Percentiles rank a stretch among this genome's conserved stretches.
Evolutionary conservation across 2,797 vertebrate genomes (phyloP).

Genomic region (Simalia tracyae): DNA sequence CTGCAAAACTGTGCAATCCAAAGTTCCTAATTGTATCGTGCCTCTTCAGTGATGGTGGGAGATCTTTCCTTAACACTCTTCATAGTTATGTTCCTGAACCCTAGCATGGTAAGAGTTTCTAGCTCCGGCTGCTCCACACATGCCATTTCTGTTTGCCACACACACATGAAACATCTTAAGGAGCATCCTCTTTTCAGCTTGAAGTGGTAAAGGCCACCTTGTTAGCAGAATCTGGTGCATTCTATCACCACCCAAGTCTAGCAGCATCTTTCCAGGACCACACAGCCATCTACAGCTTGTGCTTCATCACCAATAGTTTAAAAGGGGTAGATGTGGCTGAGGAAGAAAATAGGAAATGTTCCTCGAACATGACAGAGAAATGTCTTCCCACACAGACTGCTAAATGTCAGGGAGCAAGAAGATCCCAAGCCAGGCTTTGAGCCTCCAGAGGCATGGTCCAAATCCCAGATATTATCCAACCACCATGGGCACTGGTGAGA

Average conservation of each 20-base stretch:
- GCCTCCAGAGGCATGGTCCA: too few relatives aligned
- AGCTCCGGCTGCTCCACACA: too few relatives aligned
- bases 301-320: too few relatives aligned
- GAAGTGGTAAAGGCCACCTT: not conserved
- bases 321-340: too few relatives aligned
- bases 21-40: too few relatives aligned
- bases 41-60: not conserved
- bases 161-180: not conserved
- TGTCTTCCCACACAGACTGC: too few relatives aligned
- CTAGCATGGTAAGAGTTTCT: not conserved
- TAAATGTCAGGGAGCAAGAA: too few relatives aligned
- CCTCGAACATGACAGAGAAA: too few relatives aligned
- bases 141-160: not conserved
- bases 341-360: too few relatives aligned
- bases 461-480: too few relatives aligned
- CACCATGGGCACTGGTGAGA: not conserved
- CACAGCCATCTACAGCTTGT: too few relatives aligned
- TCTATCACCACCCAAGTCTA: not conserved
- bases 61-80: not conserved
- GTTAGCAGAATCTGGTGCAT: not conserved
- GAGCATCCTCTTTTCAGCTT: not conserved
- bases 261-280: not conserved
- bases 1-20: not conserved
- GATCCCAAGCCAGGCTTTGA: too few relatives aligned
- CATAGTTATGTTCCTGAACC: not conserved